Conservation (phyloP, 2,113 vertebrate genomes). For the Steatornis caripensis region DNA sequence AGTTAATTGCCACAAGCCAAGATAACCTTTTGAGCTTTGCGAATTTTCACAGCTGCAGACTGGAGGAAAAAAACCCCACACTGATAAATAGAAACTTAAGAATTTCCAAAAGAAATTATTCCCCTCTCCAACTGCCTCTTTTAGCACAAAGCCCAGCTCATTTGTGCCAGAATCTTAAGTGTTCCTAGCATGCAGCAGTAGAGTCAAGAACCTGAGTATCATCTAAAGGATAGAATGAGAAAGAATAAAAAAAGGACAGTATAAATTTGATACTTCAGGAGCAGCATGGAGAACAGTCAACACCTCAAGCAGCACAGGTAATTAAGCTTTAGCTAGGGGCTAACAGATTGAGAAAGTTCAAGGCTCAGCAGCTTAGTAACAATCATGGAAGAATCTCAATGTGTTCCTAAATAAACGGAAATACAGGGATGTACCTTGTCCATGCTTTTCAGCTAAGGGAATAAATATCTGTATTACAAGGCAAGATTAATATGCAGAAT, state of each 20-base stretch:
- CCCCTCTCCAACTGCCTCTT: constrained; percentile 7
- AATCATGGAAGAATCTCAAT: neutral
- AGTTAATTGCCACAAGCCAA: constrained; percentile 46
- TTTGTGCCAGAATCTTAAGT: neutral
- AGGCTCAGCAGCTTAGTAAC: neutral
- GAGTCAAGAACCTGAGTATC: neutral
- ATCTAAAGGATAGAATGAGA: neutral
- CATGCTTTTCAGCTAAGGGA: neutral
- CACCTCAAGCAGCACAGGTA: neutral
- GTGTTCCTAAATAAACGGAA: neutral
- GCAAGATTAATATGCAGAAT: neutral
- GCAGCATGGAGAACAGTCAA: neutral
- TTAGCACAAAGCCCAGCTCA: constrained; percentile 6
- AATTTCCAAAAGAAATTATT: constrained; percentile 40
- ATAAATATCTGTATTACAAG: neutral
- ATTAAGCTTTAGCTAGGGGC: neutral
- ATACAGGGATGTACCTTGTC: neutral
- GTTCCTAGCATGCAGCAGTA: neutral
- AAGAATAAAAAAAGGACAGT: neutral
- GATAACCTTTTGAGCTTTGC: constrained; percentile 48
- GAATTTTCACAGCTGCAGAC: constrained; percentile 53
- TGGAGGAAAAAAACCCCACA: neutral
- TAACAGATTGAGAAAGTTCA: neutral
- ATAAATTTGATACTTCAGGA: neutral
- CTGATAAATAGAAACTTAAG: constrained; percentile 25